A percentile compares a stretch with the other conserved stretches of the same genome.
These are phyloP conservation scores for Heteronetta atricapilla DNA, from an alignment of 2,113 vertebrate species.

Conservation along the genomic window DNA sequence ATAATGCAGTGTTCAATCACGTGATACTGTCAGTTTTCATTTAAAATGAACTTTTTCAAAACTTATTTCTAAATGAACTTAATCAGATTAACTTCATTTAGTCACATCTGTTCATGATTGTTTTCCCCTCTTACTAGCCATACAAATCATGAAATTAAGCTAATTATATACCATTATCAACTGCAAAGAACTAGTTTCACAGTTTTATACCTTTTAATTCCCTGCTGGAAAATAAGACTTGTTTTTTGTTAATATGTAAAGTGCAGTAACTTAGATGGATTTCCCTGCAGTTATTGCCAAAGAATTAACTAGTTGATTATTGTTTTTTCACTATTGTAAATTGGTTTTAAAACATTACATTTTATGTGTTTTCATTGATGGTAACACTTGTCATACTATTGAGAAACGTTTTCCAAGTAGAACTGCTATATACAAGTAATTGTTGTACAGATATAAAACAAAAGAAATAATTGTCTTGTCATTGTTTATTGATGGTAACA, in stretches of 20 bases:
- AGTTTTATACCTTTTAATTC: conserved; percentile 75
- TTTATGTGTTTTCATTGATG: conserved; percentile 57
- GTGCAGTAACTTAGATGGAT: conserved; percentile 62
- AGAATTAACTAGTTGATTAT: conserved; percentile 66
- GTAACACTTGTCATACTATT: not conserved
- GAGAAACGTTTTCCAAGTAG: conserved; percentile 30
- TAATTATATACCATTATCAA: conserved; percentile 76
- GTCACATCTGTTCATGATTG: conserved; percentile 77
- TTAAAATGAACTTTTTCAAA: conserved; percentile 80
- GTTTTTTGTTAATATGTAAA: conserved; percentile 69
- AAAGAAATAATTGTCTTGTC: conserved; percentile 5
- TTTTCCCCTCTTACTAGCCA: conserved; percentile 70
- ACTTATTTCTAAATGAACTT: conserved; percentile 78
- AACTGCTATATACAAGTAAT: conserved; percentile 10
- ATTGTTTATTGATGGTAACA: not conserved
- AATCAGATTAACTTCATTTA: conserved; percentile 80
- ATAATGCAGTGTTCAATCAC: conserved; percentile 1
- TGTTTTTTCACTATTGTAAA: conserved; percentile 65
- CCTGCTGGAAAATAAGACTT: conserved; percentile 60
- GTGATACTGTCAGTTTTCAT: conserved; percentile 74
- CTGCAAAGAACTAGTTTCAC: conserved; percentile 65
- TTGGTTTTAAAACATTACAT: conserved; percentile 62
- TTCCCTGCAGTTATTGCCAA: conserved; percentile 52
- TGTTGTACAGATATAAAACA: conserved; percentile 5
- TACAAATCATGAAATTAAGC: conserved; percentile 79